A percentile compares a stretch with the other conserved stretches of the same genome.
Evolutionary conservation across 2,888 invertebrate species (phyloP).

Genomic region (Ptychoptera albimana): DNA sequence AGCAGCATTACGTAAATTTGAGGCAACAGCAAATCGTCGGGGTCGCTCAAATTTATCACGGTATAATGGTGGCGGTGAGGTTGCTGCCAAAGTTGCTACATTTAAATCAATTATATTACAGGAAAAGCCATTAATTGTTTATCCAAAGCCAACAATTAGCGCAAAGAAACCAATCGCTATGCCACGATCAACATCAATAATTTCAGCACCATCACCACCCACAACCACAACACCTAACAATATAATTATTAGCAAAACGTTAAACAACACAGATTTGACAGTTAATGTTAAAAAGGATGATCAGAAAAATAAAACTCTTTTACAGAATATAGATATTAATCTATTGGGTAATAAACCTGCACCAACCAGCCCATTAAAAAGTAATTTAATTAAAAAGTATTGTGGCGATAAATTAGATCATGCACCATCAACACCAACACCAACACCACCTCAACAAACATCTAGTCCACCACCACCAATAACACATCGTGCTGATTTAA

Average conservation of each 20-base stretch:
- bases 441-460: not conserved
- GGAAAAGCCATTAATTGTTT: constrained; percentile 35
- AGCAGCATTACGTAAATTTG: constrained; percentile 71
- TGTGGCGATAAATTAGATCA: no score
- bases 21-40: constrained; percentile 42
- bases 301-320: no score
- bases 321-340: no score
- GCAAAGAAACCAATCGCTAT: constrained; percentile 13
- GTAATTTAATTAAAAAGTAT: not conserved
- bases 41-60: constrained; percentile 30
- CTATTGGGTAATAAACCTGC: constrained; percentile 6
- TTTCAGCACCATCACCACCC: constrained; percentile 10
- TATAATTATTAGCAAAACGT: constrained; percentile 10
- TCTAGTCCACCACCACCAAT: constrained; percentile 2
- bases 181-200: constrained; percentile 9
- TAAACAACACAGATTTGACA: not conserved
- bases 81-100: constrained; percentile 45
- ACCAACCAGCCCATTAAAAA: constrained; percentile 7
- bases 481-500: not conserved
- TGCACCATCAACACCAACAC: not conserved
- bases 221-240: constrained; percentile 13
- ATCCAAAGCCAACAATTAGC: constrained; percentile 32
- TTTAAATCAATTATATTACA: constrained; percentile 46
- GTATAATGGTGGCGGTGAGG: constrained; percentile 33
- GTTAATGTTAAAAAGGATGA: no score